phyloP scores from a whole-genome alignment of 2,797 vertebrate genomes.

The Centroberyx gerrardi region DNA sequence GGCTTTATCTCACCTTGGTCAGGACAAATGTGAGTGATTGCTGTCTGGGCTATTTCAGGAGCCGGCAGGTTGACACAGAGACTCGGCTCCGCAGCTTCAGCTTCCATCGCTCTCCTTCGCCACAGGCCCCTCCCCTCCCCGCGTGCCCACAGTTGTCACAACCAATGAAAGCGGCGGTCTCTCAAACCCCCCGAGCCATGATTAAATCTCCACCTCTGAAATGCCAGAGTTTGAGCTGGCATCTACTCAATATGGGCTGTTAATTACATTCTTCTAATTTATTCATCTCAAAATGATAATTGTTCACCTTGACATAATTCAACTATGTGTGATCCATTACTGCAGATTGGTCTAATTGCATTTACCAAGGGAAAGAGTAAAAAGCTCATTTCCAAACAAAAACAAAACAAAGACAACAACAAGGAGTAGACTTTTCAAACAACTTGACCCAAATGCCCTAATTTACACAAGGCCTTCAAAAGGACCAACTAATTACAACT shows the following conservation, averaged over 20 bases:
- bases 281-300: conserved; percentile 83
- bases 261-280: conserved; percentile 84
- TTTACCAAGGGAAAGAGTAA: conserved; percentile 44
- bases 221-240: conserved; percentile 67
- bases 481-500: conserved; percentile 28
- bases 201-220: conserved; percentile 76
- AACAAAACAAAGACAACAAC: conserved; percentile 32
- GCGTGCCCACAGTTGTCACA: conserved; percentile 58
- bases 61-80: conserved; percentile 31
- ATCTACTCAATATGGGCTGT: conserved; percentile 63
- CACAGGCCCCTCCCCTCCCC: conserved; percentile 17
- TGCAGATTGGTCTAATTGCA: conserved; percentile 72
- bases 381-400: conserved; percentile 47
- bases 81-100: conserved; percentile 17
- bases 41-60: conserved; percentile 64
- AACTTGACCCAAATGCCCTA: conserved; percentile 25
- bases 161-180: conserved; percentile 61
- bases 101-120: background rate
- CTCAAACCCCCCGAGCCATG: conserved; percentile 63
- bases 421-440: conserved; percentile 33
- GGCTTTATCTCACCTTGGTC: conserved; percentile 62
- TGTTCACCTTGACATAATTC: conserved; percentile 82
- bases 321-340: conserved; percentile 72
- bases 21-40: conserved; percentile 69
- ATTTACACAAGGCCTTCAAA: conserved; percentile 42